These are phyloP conservation scores for Andrena marginata DNA, from an alignment of 2,888 invertebrate species.

Conservation along the genomic window DNA sequence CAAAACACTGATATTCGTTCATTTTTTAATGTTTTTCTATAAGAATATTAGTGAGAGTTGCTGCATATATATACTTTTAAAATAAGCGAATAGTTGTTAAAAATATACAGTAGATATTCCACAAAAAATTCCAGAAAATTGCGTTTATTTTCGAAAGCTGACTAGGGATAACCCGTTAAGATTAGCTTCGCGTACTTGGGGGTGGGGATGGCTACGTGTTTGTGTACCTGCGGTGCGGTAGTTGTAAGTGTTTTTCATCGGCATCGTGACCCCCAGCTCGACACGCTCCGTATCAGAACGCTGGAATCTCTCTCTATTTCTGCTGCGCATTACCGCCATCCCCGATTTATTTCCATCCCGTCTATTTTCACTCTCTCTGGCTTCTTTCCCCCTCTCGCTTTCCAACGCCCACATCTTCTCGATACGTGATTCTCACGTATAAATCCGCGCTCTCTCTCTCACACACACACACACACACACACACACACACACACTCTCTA, in stretches of 20 bases:
- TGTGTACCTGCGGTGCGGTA: slow-evolving; percentile 39
- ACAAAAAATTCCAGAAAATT: too few species aligned
- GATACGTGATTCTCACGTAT: slow-evolving; percentile 37
- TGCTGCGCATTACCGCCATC: slow-evolving; percentile 58
- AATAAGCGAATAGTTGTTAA: too few species aligned
- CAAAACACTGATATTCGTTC: too few species aligned
- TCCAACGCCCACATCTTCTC: slow-evolving; percentile 37
- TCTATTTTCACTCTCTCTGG: slow-evolving; percentile 66
- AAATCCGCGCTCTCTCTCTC: slow-evolving; percentile 3
- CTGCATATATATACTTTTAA: too few species aligned
- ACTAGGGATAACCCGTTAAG: too few species aligned
- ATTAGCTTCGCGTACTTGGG: neutral
- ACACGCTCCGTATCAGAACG: slow-evolving; percentile 54
- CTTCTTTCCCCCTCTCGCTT: slow-evolving; percentile 11
- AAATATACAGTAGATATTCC: too few species aligned
- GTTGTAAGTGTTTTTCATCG: slow-evolving; percentile 63
- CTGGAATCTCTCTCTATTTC: slow-evolving; percentile 70
- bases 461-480: too few species aligned
- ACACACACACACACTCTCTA: neutral
- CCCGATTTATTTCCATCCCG: slow-evolving; percentile 70
- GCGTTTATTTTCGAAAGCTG: too few species aligned
- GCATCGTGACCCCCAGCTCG: slow-evolving; percentile 52
- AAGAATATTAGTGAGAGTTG: too few species aligned
- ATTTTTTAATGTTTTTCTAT: too few species aligned
- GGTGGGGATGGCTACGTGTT: neutral